Evolutionary conservation across 2,797 vertebrate genomes (phyloP).

Genomic region (Sebastiscus albofasciatus): DNA sequence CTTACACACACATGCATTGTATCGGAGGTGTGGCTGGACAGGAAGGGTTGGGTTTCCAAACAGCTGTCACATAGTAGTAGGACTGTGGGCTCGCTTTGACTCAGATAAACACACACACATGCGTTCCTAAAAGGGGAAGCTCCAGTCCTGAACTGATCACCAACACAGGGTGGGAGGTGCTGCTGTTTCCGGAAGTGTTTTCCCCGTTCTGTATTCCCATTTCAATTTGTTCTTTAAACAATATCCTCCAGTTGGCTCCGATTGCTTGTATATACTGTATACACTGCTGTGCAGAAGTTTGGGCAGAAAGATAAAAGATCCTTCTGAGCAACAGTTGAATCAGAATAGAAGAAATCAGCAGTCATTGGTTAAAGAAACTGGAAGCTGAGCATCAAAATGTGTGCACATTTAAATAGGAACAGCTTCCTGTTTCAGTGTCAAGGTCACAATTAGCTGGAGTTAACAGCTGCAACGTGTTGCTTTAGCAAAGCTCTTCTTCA

Average conservation of each 20-base stretch:
- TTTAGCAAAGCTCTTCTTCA: too few relatives aligned
- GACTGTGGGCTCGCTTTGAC: neutral
- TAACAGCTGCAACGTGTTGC: too few relatives aligned
- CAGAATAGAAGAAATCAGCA: too few relatives aligned
- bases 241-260: neutral
- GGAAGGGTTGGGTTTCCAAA: conserved; percentile 35
- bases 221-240: neutral
- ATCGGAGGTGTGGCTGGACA: conserved; percentile 11
- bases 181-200: neutral
- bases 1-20: conserved; percentile 1
- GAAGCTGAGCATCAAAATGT: neutral
- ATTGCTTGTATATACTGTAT: neutral
- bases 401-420: neutral
- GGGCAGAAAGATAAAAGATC: neutral
- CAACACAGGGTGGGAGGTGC: neutral
- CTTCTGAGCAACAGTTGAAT: too few relatives aligned
- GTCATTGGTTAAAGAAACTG: neutral
- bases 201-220: too few relatives aligned
- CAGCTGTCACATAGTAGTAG: conserved; percentile 47
- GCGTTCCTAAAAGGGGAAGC: neutral
- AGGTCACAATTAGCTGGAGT: too few relatives aligned
- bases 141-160: neutral
- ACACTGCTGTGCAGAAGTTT: neutral
- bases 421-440: neutral
- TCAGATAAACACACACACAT: neutral